Base-by-base conservation (phyloP, 2,797 vertebrate species). In the Centroberyx gerrardi region DNA sequence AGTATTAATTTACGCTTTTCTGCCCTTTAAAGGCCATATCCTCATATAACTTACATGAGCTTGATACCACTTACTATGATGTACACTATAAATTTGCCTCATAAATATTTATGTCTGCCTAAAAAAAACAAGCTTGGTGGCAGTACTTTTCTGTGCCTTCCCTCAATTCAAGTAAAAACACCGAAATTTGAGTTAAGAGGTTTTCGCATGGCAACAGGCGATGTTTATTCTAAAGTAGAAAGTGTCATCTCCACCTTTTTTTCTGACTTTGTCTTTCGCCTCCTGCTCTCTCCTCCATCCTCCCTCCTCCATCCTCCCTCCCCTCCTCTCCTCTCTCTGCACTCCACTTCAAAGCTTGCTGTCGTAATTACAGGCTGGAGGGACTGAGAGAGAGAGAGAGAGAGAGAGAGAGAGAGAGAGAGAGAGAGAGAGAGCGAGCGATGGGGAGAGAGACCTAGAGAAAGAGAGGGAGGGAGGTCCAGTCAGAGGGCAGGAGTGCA, bases 311-410 rank as follows among this genome's bases (percentile, higher is more conserved):
- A 29, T 72, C 56, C 52, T 68, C 42, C 56, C 52, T 68, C 42
- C 40, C 55, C 55, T 70, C 78, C 48, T n/a, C 74, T 77, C 72
- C 82, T 85, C 72, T 72, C 52, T 72, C 73, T 83, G 60, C 59
- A 67, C 78, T 72, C 69, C 46, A 72, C 83, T 85, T 88, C 80
- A 83, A 82, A 83, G 76, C 51, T 66, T 71, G 54, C 60, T 38
- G 56, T 59, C 44, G 62, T 82, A 69, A 84, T 86, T 80, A 69
- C 58, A 75, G 63, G 46, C 56, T 17, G 36, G 40, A 12, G 62
- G 65, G 36, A 62, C 58, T 42, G 58, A 76, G 55, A 71, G 65
- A 68, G 46, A 76, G 60, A 65, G 22, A 44, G 51, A 62, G 64
- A 76, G 33, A 63, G 62, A 64, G 18, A 73, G 51, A 69, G 46